These are phyloP conservation scores for Ctenodactylus gundi DNA, from an alignment of 2,113 vertebrate genomes.

Conservation along the genomic window DNA sequence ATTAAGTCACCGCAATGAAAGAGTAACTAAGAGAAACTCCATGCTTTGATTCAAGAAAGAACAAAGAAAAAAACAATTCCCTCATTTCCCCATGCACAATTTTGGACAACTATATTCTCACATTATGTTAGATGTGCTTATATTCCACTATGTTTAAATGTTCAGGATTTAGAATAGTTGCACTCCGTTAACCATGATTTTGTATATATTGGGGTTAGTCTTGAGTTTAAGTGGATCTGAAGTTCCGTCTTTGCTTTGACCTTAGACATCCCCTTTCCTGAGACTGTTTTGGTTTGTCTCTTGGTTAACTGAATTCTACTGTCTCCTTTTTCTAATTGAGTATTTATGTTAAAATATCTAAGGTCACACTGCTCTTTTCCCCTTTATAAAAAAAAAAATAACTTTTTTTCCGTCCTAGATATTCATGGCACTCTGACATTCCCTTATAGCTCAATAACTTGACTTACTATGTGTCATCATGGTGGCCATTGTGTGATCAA, in stretches of 20 bases:
- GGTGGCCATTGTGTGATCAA: neutral
- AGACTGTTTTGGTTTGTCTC: slow-evolving; percentile 10
- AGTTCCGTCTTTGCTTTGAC: neutral
- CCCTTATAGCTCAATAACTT: neutral
- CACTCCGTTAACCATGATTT: neutral
- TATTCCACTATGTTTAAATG: neutral
- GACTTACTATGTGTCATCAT: neutral
- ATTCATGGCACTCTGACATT: neutral
- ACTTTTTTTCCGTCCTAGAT: neutral
- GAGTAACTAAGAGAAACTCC: too few species aligned
- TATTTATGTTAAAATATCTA: neutral
- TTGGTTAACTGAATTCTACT: neutral
- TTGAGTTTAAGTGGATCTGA: neutral
- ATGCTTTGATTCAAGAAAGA: neutral
- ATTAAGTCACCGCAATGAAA: too few species aligned
- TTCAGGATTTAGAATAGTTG: neutral
- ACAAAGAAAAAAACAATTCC: neutral
- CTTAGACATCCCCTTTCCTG: neutral
- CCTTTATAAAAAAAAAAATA: neutral
- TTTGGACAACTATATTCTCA: neutral
- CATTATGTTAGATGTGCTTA: neutral
- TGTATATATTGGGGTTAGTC: neutral
- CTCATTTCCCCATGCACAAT: neutral
- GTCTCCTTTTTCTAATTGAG: neutral
- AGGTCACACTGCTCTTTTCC: neutral